phyloP scores from a whole-genome alignment of 2,888 invertebrate species.

The Calliphora vomitoria region DNA sequence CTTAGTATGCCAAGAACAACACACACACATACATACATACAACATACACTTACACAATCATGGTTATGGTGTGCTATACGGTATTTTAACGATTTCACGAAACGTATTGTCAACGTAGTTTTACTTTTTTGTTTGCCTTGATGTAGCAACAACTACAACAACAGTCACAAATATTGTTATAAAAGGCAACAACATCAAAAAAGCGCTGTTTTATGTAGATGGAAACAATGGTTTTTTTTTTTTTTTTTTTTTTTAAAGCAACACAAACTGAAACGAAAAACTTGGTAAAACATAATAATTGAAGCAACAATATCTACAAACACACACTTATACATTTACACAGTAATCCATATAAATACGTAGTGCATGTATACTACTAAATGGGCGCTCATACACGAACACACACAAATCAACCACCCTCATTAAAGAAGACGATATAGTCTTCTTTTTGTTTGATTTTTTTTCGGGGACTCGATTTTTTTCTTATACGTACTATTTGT shows the following conservation, averaged over 20 bases:
- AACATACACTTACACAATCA: conserved; percentile 26
- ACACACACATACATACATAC: background rate
- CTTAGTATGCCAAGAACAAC: conserved; percentile 54
- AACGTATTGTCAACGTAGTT: conserved; percentile 72
- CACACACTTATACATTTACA: background rate
- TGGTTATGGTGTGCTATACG: conserved; percentile 64
- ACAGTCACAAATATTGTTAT: conserved; percentile 53
- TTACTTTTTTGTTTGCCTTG: conserved; percentile 34
- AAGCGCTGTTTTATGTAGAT: conserved; percentile 42
- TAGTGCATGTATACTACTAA: background rate
- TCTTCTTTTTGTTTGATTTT: conserved; percentile 27
- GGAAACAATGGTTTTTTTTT: conserved; percentile 45
- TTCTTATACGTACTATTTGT: background rate
- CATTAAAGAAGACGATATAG: conserved; percentile 13
- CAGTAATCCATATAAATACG: conserved; percentile 13
- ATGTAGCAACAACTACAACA: conserved; percentile 50
- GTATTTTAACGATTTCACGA: conserved; percentile 73
- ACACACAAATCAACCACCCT: conserved; percentile 32
- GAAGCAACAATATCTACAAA: conserved; percentile 58
- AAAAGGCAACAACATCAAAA: conserved; percentile 39
- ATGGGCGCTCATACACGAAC: conserved; percentile 7
- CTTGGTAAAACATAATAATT: conserved; percentile 58
- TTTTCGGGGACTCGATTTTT: conserved; percentile 32
- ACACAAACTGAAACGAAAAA: conserved; percentile 39
- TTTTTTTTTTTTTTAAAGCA: conserved; percentile 51